Base-by-base conservation (phyloP, 2,113 vertebrate species). In the Panthera tigris region DNA sequence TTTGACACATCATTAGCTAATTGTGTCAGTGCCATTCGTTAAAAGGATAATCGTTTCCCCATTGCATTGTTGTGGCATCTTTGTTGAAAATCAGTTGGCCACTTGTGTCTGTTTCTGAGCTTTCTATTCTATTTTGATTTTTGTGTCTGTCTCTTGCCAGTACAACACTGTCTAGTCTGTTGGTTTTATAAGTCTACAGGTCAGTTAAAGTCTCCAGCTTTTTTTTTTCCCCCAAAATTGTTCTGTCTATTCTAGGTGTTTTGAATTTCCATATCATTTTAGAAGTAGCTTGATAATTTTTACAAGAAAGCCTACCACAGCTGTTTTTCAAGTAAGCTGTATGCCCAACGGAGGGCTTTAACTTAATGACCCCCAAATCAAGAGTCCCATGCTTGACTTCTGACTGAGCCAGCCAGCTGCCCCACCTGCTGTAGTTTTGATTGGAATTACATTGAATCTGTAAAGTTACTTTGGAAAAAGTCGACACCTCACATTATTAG, bases 241-340 rank as follows among this genome's bases (percentile, higher is more conserved):
- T 83, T 91, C 76, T 92, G 4, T 92, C 21, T 92, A 21, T 39
- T 79, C 4, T 45, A 90, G 68, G 12, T 50, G 7, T 57, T 92
- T 97, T 83, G 74, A 68, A 31, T 95, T 94, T 87, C 15, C 4
- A 10, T 79, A 52, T 78, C 71, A 83, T 45, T 94, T 97, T 94
- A 74, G 66, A 97, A 55, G 94, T 45, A 80, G 23, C n/a, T 81
- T 82, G 19, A 84, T 85, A 86, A 65, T 15, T 97, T 95, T 90
- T 93, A 82, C 1, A 57, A 82, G 68, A 94, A 84, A 95, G 11
- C n/a, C 45, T 71, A 13, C n/a, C 57, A 48, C 27, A 55, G 6
- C 88, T 97, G 57, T 48, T 45, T 39, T 74, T 76, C 31, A 78
- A 78, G 74, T 31, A 78, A 78, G 27, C 74, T 78, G 3, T 31